phyloP scores from a whole-genome alignment of 2,888 invertebrate genomes.

The Rosalia funebris region DNA sequence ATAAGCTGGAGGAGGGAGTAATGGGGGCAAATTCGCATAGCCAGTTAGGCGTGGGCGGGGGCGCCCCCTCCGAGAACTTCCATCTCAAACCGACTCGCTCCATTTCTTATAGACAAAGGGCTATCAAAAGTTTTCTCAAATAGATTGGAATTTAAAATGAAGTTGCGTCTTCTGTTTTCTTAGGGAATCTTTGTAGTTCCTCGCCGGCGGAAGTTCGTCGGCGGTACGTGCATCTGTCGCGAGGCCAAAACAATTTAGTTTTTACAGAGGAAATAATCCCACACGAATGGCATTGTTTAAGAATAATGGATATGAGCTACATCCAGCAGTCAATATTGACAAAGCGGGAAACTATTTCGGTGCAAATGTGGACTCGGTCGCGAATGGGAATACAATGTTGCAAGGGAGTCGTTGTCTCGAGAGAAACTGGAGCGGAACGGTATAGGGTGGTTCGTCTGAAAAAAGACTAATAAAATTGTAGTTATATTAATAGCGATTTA shows the following conservation, averaged over 20 bases:
- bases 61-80: conserved; percentile 43
- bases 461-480: too few relatives aligned
- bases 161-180: conserved; percentile 48
- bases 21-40: conserved; percentile 38
- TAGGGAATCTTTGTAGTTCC: conserved; percentile 41
- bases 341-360: too few relatives aligned
- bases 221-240: conserved; percentile 34
- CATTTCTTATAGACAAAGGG: conserved; percentile 54
- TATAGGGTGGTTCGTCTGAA: too few relatives aligned
- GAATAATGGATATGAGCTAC: conserved; percentile 13
- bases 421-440: too few relatives aligned
- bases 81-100: conserved; percentile 42
- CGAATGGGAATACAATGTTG: too few relatives aligned
- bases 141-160: conserved; percentile 56
- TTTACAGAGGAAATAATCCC: conserved; percentile 21
- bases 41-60: conserved; percentile 27
- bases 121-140: conserved; percentile 53
- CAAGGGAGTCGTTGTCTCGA: too few relatives aligned
- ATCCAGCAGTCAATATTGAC: background rate
- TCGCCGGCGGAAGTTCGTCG: conserved; percentile 29
- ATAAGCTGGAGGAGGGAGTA: conserved; percentile 34
- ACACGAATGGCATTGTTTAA: conserved; percentile 24
- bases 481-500: too few relatives aligned
- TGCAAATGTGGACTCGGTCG: too few relatives aligned
- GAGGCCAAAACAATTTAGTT: conserved; percentile 38